Conservation (phyloP, 2,888 invertebrate species). For the Philereme vetulata region DNA sequence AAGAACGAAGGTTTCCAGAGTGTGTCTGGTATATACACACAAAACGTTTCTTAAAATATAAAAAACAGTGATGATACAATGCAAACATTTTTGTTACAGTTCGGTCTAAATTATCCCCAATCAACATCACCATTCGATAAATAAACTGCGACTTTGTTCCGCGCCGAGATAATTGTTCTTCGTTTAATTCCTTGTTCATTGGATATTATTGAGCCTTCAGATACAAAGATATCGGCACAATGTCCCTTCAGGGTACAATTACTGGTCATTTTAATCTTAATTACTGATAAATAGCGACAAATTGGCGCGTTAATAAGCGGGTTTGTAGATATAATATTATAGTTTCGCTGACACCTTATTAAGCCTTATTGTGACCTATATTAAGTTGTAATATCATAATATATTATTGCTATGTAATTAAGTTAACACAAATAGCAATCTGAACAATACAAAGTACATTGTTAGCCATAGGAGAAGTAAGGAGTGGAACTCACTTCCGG, state of each 20-base stretch:
- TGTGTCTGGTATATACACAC: no score
- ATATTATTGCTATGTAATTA: no score
- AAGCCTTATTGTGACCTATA: no score
- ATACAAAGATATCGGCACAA: conserved; percentile 24
- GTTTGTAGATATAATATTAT: conserved; percentile 1
- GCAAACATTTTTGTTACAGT: no score
- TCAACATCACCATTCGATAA: conserved; percentile 9
- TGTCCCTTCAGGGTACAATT: conserved; percentile 30
- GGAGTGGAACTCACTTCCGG: no score
- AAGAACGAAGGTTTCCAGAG: no score
- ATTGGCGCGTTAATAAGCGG: conserved; percentile 24
- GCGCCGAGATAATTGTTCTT: conserved; percentile 25
- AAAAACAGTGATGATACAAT: no score
- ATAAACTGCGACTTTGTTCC: conserved; percentile 14
- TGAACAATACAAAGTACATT: no score
- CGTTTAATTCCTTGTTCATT: conserved; percentile 31
- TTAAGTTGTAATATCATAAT: no score
- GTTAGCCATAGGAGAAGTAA: no score
- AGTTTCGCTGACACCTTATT: neutral
- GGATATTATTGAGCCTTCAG: conserved; percentile 31
- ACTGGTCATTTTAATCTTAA: conserved; percentile 34
- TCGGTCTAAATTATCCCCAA: conserved; percentile 20
- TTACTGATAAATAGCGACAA: conserved; percentile 28
- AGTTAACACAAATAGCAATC: no score
- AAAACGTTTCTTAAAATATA: no score